Conservation (phyloP, 2,797 vertebrate genomes). For the Coluber constrictor region DNA sequence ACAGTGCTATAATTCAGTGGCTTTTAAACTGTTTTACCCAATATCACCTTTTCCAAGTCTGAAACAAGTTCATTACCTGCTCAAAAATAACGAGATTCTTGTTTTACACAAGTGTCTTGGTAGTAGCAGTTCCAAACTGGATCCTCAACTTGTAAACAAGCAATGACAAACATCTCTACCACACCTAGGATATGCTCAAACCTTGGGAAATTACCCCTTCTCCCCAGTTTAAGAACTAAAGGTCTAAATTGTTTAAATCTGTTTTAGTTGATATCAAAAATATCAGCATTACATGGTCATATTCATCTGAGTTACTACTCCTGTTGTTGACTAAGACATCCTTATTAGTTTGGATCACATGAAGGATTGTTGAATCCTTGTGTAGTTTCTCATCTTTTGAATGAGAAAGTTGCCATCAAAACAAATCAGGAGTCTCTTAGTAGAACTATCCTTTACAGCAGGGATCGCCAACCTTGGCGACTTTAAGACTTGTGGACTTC, state of each 20-base stretch:
- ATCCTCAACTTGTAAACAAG: neutral
- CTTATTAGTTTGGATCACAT: neutral
- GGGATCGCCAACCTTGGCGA: too few relatives aligned
- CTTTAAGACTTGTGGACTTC: too few relatives aligned
- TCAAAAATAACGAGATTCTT: neutral
- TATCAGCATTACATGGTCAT: neutral
- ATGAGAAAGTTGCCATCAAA: neutral
- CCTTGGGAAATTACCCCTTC: neutral
- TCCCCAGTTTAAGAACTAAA: neutral
- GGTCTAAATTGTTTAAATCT: neutral
- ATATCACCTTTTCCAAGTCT: neutral
- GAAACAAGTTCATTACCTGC: neutral
- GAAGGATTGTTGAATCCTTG: neutral
- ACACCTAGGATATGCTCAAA: neutral
- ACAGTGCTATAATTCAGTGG: neutral
- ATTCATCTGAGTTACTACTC: neutral
- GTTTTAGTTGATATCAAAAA: neutral
- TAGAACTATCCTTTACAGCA: neutral
- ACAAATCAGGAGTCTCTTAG: neutral
- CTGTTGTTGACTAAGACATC: neutral
- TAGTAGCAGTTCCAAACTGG: neutral
- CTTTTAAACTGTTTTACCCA: neutral
- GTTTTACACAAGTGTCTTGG: neutral
- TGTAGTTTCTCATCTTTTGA: neutral
- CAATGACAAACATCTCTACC: neutral